Conservation (phyloP, 2,113 vertebrate genomes). For the Columba janthina region DNA sequence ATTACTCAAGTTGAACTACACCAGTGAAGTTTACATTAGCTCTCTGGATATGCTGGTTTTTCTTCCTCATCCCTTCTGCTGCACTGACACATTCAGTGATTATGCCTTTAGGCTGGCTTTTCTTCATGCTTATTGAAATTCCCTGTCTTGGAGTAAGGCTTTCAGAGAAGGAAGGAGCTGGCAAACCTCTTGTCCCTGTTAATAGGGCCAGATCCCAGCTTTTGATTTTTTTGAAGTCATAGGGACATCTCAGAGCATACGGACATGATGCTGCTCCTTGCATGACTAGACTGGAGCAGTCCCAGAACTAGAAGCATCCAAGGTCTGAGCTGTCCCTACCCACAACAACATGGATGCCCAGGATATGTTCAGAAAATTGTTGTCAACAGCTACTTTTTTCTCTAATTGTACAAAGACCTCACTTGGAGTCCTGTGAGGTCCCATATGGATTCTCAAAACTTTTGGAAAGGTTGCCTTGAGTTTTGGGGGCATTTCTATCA, state of each 20-base stretch:
- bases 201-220: background rate
- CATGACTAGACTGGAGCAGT: background rate
- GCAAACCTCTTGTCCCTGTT: background rate
- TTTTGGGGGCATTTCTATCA: background rate
- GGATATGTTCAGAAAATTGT: background rate
- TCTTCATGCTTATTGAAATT: background rate
- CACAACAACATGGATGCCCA: background rate
- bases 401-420: background rate
- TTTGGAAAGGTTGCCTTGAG: background rate
- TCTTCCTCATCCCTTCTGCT: background rate
- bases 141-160: background rate
- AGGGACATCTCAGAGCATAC: background rate
- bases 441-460: background rate
- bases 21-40: background rate
- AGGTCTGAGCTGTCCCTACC: background rate
- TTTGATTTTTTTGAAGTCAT: background rate
- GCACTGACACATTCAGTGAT: background rate
- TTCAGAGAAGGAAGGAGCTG: background rate
- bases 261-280: background rate
- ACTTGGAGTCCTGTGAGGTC: background rate
- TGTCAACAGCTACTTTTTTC: background rate
- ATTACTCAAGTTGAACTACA: background rate
- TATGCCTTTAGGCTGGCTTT: background rate
- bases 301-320: background rate
- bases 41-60: background rate